phyloP scores from a whole-genome alignment of 2,888 invertebrate species.

The Furcula furcula region DNA sequence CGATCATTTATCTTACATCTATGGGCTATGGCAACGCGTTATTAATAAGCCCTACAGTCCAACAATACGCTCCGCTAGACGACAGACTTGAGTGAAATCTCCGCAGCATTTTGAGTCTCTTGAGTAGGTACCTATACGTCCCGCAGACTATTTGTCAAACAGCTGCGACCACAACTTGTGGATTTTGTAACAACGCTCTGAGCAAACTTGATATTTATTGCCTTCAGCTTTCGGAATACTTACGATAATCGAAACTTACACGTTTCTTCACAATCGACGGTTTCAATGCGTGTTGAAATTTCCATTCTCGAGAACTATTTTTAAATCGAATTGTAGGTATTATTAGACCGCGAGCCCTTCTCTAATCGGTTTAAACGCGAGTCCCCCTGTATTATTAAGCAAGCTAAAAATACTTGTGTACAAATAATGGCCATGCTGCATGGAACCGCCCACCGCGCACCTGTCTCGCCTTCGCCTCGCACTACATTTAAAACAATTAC shows the following conservation, averaged over 20 bases:
- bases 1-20: slow-evolving; percentile 57
- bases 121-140: slow-evolving; percentile 34
- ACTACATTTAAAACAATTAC: slow-evolving; percentile 22
- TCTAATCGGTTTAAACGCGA: slow-evolving; percentile 39
- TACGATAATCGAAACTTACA: slow-evolving; percentile 49
- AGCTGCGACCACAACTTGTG: slow-evolving; percentile 54
- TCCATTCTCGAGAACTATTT: slow-evolving; percentile 14
- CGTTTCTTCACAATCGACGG: slow-evolving; percentile 41
- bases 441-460: slow-evolving; percentile 50
- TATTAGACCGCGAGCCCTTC: slow-evolving; percentile 48
- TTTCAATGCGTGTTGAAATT: slow-evolving; percentile 34
- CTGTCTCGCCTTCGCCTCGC: slow-evolving; percentile 52
- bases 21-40: slow-evolving; percentile 47
- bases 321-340: slow-evolving; percentile 24
- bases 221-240: slow-evolving; percentile 61
- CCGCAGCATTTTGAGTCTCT: slow-evolving; percentile 22
- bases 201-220: slow-evolving; percentile 69
- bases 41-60: slow-evolving; percentile 34
- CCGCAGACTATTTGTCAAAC: slow-evolving; percentile 63
- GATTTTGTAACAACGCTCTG: slow-evolving; percentile 65
- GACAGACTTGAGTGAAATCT: too few relatives aligned
- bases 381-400: slow-evolving; percentile 48
- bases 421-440: slow-evolving; percentile 44
- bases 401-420: slow-evolving; percentile 62
- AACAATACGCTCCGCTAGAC: slow-evolving; percentile 22